Percentiles rank a stretch among this genome's conserved stretches.
Conservation (phyloP, 23 tunicate species). For the Trididemnum miniatum region DNA sequence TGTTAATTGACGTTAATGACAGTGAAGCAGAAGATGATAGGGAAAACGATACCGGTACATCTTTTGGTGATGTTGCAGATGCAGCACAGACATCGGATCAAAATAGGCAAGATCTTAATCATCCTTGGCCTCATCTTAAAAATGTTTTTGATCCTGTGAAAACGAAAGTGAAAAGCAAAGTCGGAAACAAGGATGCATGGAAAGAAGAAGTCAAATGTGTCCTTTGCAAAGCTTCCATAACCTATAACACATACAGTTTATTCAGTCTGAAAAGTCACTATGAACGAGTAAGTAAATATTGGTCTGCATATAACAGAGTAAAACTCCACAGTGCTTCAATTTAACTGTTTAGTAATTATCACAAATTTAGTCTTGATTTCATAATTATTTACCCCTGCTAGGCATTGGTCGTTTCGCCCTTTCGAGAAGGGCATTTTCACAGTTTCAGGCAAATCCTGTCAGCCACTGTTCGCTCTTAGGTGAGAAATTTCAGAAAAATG, state of each 20-base stretch:
- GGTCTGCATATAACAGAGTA: neutral
- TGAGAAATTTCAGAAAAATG: too few relatives aligned
- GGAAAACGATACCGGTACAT: neutral
- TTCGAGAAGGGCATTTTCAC: neutral
- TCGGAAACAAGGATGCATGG: neutral
- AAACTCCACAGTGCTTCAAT: neutral
- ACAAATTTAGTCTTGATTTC: neutral
- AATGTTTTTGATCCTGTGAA: constrained; percentile 7
- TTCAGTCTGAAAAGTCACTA: constrained; percentile 10
- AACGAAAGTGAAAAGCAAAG: neutral
- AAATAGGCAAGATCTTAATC: neutral
- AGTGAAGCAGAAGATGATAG: constrained; percentile 1
- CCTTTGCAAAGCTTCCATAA: constrained; percentile 4
- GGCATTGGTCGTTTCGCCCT: neutral
- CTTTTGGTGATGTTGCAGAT: neutral
- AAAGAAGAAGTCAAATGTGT: constrained; percentile 14
- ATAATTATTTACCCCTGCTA: neutral
- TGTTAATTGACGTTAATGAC: too few relatives aligned
- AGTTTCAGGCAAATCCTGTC: neutral
- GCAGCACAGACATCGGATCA: constrained; percentile 1
- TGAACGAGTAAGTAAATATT: constrained; percentile 13
- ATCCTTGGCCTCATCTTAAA: constrained; percentile 28
- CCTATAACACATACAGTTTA: neutral
- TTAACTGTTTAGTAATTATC: neutral
- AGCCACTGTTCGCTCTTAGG: too few relatives aligned